A percentile compares a stretch with the other conserved stretches of the same genome.
Conservation (phyloP, 2,113 vertebrate genomes). For the Pangasianodon hypophthalmus region DNA sequence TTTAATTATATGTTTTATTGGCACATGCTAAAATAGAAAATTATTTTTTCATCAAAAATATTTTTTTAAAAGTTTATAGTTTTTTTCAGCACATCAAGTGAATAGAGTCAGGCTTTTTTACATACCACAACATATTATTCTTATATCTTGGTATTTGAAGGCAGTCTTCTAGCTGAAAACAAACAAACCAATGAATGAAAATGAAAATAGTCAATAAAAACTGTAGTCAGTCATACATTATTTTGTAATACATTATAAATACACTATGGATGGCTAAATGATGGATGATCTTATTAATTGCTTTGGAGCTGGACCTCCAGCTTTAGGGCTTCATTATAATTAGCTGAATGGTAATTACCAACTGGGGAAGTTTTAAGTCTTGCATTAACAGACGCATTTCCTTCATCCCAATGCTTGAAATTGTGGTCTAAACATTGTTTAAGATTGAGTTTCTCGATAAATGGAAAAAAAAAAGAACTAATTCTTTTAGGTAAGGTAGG, state of each 20-base stretch:
- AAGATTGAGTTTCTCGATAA: not conserved
- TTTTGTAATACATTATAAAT: constrained; percentile 18
- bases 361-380: constrained; percentile 20
- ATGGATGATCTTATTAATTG: constrained; percentile 44
- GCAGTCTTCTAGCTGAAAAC: not conserved
- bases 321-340: constrained; percentile 32
- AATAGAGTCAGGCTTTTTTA: not conserved
- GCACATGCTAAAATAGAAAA: not conserved
- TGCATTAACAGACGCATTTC: not conserved
- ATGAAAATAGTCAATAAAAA: not conserved
- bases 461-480: not conserved
- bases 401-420: not conserved
- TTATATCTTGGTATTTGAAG: not conserved
- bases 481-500: not conserved
- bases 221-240: not conserved
- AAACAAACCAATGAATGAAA: not conserved
- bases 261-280: constrained; percentile 21
- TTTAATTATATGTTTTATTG: not conserved
- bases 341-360: constrained; percentile 20
- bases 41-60: not conserved
- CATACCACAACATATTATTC: not conserved
- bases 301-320: constrained; percentile 25
- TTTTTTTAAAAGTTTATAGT: not conserved
- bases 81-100: not conserved
- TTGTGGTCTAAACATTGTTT: not conserved